Conservation (phyloP, 2,888 invertebrate species). For the Eupithecia vulgata region DNA sequence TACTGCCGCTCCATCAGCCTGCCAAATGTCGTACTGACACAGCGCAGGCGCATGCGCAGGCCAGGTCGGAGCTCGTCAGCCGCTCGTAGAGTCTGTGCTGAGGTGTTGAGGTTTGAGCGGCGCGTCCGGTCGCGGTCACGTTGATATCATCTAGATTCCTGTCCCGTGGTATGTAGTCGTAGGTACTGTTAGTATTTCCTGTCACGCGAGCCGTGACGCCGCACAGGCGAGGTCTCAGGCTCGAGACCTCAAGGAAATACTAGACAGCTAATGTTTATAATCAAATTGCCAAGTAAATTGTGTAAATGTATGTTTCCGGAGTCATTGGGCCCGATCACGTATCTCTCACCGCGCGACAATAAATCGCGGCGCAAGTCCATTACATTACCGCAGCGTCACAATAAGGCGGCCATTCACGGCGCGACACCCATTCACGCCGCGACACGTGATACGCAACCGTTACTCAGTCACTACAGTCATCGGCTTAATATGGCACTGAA, state of each 20-base stretch:
- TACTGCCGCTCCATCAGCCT: not conserved
- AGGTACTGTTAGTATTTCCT: not conserved
- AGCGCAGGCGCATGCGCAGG: not conserved
- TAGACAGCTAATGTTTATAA: not conserved
- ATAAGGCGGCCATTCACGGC: constrained; percentile 46
- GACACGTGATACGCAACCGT: constrained; percentile 53
- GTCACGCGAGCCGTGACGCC: not conserved
- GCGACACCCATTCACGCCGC: constrained; percentile 42
- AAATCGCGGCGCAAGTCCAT: constrained; percentile 30
- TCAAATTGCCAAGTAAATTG: not conserved
- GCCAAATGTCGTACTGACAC: not conserved
- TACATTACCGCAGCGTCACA: constrained; percentile 37
- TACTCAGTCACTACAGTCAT: constrained; percentile 5
- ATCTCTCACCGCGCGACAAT: constrained; percentile 35
- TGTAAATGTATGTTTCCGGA: not conserved
- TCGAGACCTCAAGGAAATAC: not conserved
- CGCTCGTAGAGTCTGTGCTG: not conserved
- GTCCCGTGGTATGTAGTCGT: not conserved
- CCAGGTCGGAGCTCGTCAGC: constrained; percentile 13
- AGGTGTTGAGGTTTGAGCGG: not conserved
- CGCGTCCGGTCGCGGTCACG: not conserved
- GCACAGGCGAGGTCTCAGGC: too few relatives aligned
- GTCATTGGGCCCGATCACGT: constrained; percentile 14
- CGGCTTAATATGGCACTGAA: constrained; percentile 9
- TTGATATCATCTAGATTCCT: not conserved